Percentiles rank a stretch among this genome's conserved stretches.
These are phyloP conservation scores for Conus canariensis DNA, from an alignment of 2,888 invertebrate species.

Conservation along the genomic window DNA sequence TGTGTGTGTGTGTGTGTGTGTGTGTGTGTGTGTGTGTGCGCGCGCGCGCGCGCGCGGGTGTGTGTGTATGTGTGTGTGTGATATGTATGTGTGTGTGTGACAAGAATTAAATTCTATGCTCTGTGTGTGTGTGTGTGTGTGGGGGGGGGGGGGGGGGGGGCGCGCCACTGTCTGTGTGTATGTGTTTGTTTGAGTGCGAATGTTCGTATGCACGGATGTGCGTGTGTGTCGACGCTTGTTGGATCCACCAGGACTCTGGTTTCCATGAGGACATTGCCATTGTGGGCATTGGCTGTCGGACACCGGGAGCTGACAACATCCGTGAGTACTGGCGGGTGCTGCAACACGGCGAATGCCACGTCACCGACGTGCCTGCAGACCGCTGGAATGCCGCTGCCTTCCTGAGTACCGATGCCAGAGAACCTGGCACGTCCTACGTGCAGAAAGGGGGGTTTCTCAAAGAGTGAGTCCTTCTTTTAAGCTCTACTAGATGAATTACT, in stretches of 20 bases:
- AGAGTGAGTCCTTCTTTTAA: slow-evolving; percentile 49
- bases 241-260: background rate
- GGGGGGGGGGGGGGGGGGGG: too few relatives aligned
- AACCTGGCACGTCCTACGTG: slow-evolving; percentile 59
- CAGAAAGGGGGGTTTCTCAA: slow-evolving; percentile 58
- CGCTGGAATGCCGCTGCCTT: slow-evolving; percentile 62
- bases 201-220: background rate
- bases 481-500: background rate
- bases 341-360: slow-evolving; percentile 65
- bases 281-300: slow-evolving; percentile 57
- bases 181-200: background rate
- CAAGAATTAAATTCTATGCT: too few relatives aligned
- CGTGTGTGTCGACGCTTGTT: background rate
- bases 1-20: too few relatives aligned
- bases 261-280: slow-evolving; percentile 41
- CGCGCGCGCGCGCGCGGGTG: too few relatives aligned
- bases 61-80: too few relatives aligned
- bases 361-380: slow-evolving; percentile 60
- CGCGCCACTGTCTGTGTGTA: background rate
- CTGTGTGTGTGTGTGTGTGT: background rate
- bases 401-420: slow-evolving; percentile 57
- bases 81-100: too few relatives aligned
- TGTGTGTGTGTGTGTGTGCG: too few relatives aligned
- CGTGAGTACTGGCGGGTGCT: slow-evolving; percentile 66
- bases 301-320: slow-evolving; percentile 64